A percentile compares a stretch with the other conserved stretches of the same genome.
phyloP scores from a whole-genome alignment of 2,888 invertebrate species.

The Glyphotaelius pellucidus region DNA sequence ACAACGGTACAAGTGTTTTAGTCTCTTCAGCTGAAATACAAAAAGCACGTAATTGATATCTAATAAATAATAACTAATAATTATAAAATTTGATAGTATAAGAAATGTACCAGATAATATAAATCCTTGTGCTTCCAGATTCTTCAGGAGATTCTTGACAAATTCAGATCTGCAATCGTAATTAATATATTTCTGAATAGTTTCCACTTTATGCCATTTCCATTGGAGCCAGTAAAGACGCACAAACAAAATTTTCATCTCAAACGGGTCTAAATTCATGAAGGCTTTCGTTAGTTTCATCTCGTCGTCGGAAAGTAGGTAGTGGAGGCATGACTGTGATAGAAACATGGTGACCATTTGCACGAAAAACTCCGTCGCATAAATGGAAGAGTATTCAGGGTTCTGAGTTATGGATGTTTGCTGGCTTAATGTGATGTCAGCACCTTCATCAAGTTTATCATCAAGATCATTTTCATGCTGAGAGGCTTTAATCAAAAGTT shows the following conservation, averaged over 20 bases:
- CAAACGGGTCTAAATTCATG: slow-evolving; percentile 32
- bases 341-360: slow-evolving; percentile 58
- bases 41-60: too few species aligned
- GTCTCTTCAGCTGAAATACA: too few species aligned
- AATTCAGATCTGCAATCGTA: background rate
- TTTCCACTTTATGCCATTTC: slow-evolving; percentile 71
- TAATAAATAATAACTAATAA: background rate
- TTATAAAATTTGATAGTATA: background rate
- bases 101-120: background rate
- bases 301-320: slow-evolving; percentile 54
- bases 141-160: background rate
- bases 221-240: slow-evolving; percentile 73
- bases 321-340: slow-evolving; percentile 50
- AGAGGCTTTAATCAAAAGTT: background rate
- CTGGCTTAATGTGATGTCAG: background rate
- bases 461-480: background rate
- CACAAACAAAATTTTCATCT: slow-evolving; percentile 56
- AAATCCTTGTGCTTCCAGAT: background rate
- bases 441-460: background rate
- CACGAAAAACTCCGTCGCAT: slow-evolving; percentile 56
- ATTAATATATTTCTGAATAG: slow-evolving; percentile 66
- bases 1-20: too few species aligned
- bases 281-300: slow-evolving; percentile 51
- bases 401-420: background rate
- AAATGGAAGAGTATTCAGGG: slow-evolving; percentile 9